A percentile compares a stretch with the other conserved stretches of the same genome.
phyloP scores from a whole-genome alignment of 2,797 vertebrate genomes.

The Florisuga fusca region DNA sequence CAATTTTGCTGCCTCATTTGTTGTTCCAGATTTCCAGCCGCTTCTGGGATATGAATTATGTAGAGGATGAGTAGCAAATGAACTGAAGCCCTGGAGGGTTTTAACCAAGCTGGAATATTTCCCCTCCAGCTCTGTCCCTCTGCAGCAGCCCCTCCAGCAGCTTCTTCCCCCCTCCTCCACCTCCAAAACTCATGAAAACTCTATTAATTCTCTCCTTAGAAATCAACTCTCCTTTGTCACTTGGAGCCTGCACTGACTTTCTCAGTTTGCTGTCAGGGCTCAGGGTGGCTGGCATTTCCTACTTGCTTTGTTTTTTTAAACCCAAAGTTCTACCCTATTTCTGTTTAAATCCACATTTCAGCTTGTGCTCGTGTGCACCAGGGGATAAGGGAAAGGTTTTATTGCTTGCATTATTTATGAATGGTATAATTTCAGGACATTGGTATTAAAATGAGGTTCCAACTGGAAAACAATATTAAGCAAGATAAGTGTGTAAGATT shows the following conservation, averaged over 20 bases:
- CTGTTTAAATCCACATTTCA: not conserved
- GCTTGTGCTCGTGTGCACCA: not conserved
- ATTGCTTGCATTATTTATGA: constrained; percentile 75
- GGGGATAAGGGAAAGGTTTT: constrained; percentile 27
- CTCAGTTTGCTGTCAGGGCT: not conserved
- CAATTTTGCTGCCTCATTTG: not conserved
- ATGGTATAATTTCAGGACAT: constrained; percentile 24
- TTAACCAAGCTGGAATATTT: accelerated
- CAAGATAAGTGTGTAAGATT: constrained; percentile 25
- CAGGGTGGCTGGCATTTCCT: not conserved
- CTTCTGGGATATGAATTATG: constrained; percentile 42
- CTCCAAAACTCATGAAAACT: not conserved
- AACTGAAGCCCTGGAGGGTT: not conserved
- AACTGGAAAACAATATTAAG: constrained; percentile 58
- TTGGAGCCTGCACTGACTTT: not conserved
- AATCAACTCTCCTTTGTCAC: not conserved
- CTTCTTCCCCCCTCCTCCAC: not conserved
- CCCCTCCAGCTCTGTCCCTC: not conserved
- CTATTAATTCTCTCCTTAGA: not conserved
- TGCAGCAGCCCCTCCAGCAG: not conserved
- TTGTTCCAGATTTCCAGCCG: constrained; percentile 4
- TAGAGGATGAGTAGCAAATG: not conserved
- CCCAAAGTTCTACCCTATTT: not conserved
- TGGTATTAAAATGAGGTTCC: constrained; percentile 52
- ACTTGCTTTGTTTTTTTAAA: not conserved